These are phyloP conservation scores for Leptodirus hochenwartii DNA, from an alignment of 2,888 invertebrate genomes.

Conservation along the genomic window DNA sequence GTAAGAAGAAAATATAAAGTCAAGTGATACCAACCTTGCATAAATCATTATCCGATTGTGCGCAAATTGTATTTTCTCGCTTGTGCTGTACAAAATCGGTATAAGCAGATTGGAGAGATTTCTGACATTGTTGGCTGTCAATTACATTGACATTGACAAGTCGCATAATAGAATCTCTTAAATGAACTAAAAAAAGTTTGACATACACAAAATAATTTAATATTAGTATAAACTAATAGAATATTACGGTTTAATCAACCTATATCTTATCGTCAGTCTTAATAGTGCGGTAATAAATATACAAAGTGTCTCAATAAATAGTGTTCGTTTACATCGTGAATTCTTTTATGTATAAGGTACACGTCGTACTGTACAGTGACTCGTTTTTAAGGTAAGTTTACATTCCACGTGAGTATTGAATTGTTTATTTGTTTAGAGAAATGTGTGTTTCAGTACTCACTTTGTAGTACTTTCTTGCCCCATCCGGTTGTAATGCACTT, in stretches of 20 bases:
- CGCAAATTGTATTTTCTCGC: slow-evolving; percentile 49
- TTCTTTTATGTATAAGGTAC: too few species aligned
- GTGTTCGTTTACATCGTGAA: too few species aligned
- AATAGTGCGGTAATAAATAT: too few species aligned
- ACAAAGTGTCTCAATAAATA: too few species aligned
- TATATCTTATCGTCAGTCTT: too few species aligned
- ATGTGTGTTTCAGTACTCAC: slow-evolving; percentile 30
- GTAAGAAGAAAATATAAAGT: too few species aligned
- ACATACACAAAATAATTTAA: slow-evolving; percentile 1
- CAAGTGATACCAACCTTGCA: too few species aligned
- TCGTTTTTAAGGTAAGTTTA: too few species aligned
- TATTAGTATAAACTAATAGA: slow-evolving; percentile 1
- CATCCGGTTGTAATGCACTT: slow-evolving; percentile 67
- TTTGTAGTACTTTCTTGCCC: slow-evolving; percentile 61
- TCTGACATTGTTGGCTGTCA: slow-evolving; percentile 40
- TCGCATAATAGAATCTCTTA: slow-evolving; percentile 58
- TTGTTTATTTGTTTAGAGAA: too few species aligned
- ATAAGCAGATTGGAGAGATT: slow-evolving; percentile 36
- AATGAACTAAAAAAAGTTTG: slow-evolving; percentile 39
- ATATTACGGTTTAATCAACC: neutral
- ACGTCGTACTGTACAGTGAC: too few species aligned
- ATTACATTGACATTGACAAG: slow-evolving; percentile 44
- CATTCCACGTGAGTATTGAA: too few species aligned
- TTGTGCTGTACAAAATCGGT: slow-evolving; percentile 36
- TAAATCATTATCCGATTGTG: slow-evolving; percentile 48